Conservation (phyloP, 2,113 vertebrate genomes). For the Pachycephala philippinensis region DNA sequence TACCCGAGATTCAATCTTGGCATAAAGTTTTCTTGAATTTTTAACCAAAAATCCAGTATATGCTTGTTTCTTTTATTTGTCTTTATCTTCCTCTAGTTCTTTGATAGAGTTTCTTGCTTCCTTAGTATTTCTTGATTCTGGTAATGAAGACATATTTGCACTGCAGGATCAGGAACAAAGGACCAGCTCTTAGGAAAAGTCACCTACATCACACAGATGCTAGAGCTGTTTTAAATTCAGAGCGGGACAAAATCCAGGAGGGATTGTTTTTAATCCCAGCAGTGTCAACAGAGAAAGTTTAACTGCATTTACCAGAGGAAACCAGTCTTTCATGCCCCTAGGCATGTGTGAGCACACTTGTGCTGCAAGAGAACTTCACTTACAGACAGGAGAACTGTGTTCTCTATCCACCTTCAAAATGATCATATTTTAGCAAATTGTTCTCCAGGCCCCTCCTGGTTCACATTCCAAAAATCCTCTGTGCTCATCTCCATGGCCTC, state of each 20-base stretch:
- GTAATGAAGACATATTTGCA: background rate
- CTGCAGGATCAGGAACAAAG: background rate
- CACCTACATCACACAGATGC: background rate
- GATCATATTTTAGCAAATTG: background rate
- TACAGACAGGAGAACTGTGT: background rate
- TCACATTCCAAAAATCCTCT: background rate
- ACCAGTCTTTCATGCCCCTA: background rate
- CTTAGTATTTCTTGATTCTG: background rate
- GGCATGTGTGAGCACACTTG: background rate
- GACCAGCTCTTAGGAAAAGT: background rate
- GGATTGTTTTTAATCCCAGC: background rate
- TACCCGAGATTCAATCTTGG: background rate
- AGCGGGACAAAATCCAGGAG: background rate
- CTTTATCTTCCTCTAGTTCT: background rate
- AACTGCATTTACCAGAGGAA: background rate
- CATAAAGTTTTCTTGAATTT: background rate
- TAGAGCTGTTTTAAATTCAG: background rate
- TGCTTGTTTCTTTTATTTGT: background rate
- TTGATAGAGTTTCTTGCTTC: background rate
- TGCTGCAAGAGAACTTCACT: background rate
- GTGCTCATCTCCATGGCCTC: background rate
- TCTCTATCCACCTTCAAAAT: background rate
- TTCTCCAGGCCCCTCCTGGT: background rate
- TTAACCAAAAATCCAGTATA: background rate
- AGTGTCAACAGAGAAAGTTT: background rate